Conservation (phyloP, 2,797 vertebrate genomes). For the Benthosema pterotum region DNA sequence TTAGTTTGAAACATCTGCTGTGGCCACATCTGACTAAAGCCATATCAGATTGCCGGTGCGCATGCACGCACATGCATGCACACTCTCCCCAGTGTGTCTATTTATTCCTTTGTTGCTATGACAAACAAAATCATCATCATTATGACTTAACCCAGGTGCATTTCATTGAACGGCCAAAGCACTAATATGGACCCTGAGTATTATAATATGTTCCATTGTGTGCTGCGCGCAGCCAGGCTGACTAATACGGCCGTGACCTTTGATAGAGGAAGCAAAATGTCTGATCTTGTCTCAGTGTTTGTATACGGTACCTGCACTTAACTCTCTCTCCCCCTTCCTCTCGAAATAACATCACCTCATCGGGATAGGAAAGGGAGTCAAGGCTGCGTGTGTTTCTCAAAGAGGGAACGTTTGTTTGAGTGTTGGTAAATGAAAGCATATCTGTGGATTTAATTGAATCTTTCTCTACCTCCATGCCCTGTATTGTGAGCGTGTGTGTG, state of each 20-base stretch:
- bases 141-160: conserved; percentile 34
- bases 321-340: neutral
- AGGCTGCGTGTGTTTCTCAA: neutral
- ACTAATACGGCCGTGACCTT: conserved; percentile 52
- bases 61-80: conserved; percentile 11
- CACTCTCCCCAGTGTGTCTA: conserved; percentile 27
- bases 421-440: no score
- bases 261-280: conserved; percentile 32
- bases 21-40: conserved; percentile 11
- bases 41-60: conserved; percentile 5
- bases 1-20: conserved; percentile 43
- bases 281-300: conserved; percentile 49
- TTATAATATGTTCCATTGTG: conserved; percentile 47
- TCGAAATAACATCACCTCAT: conserved; percentile 21
- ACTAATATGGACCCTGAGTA: conserved; percentile 45
- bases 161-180: conserved; percentile 41
- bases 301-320: conserved; percentile 28
- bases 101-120: conserved; percentile 51
- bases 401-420: no score
- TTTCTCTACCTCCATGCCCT: no score
- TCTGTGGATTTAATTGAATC: no score
- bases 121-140: conserved; percentile 41
- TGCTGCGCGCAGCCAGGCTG: conserved; percentile 18
- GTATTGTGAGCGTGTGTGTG: conserved; percentile 5
- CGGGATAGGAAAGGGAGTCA: conserved; percentile 22